A percentile compares a stretch with the other conserved stretches of the same genome.
phyloP scores from a whole-genome alignment of 2,797 vertebrate species.

The Taenioides sp. region DNA sequence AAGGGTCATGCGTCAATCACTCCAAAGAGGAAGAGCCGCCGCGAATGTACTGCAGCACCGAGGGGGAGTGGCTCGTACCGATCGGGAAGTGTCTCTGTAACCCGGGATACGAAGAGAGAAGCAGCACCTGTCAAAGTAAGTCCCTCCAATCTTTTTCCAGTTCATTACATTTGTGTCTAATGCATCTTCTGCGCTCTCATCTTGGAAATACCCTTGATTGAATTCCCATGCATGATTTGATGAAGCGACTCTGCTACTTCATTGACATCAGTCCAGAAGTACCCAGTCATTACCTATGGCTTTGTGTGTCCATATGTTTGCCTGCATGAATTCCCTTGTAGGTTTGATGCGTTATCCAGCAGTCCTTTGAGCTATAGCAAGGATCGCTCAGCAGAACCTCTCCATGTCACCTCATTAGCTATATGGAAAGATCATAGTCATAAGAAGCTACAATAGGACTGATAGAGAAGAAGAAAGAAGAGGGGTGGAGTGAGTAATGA shows the following conservation, averaged over 20 bases:
- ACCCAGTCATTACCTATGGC: conserved; percentile 31
- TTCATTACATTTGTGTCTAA: conserved; percentile 8
- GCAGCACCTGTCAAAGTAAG: conserved; percentile 94
- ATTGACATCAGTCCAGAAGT: conserved; percentile 52
- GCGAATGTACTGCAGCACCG: conserved; percentile 98
- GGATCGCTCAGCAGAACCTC: conserved; percentile 57
- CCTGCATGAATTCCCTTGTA: conserved; percentile 36
- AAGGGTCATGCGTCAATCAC: conserved; percentile 95
- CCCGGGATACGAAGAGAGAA: conserved; percentile 89
- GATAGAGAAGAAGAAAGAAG: conserved; percentile 59
- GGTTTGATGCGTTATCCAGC: conserved; percentile 52
- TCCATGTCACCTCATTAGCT: conserved; percentile 76
- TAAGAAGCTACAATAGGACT: conserved; percentile 49
- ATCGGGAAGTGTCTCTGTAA: conserved; percentile 97
- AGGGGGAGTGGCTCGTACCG: conserved; percentile 98
- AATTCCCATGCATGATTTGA: conserved; percentile 28
- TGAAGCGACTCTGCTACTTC: conserved; percentile 55
- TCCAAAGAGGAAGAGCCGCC: conserved; percentile 95
- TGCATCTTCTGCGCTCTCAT: conserved; percentile 8
- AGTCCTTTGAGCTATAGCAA: conserved; percentile 37
- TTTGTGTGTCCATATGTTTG: conserved; percentile 25
- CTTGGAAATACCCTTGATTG: conserved; percentile 12
- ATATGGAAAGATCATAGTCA: conserved; percentile 56
- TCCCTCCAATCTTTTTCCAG: conserved; percentile 13
- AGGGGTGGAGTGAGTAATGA: conserved; percentile 49